A percentile compares a stretch with the other conserved stretches of the same genome.
Evolutionary conservation across 2,888 invertebrate species (phyloP).

Genomic region (Fragum fragum): DNA sequence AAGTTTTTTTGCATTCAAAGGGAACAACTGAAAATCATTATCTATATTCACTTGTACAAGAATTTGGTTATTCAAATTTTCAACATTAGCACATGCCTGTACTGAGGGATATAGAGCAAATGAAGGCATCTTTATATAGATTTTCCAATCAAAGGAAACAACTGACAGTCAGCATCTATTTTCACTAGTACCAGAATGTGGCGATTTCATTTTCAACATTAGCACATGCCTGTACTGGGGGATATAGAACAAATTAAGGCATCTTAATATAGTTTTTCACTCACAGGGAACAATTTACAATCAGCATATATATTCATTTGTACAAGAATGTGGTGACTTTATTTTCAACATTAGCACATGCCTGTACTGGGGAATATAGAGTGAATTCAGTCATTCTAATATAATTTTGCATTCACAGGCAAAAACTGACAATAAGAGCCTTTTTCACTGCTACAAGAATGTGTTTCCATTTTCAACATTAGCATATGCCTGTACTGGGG

Average conservation of each 20-base stretch:
- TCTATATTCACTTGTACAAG: not conserved
- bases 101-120: slow-evolving; percentile 6
- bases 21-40: no score
- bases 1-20: no score
- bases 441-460: not conserved
- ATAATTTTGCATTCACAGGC: no score
- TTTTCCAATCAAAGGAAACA: no score
- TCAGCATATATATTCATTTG: slow-evolving; percentile 28
- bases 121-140: no score
- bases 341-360: slow-evolving; percentile 35
- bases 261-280: no score
- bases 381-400: no score
- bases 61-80: not conserved
- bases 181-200: slow-evolving; percentile 23
- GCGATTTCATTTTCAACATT: slow-evolving; percentile 5
- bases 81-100: slow-evolving; percentile 24
- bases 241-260: not conserved
- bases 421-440: no score
- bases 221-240: slow-evolving; percentile 21
- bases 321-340: slow-evolving; percentile 46
- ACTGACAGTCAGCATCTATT: not conserved
- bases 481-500: slow-evolving; percentile 13
- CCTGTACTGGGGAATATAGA: slow-evolving; percentile 31
- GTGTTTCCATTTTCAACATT: not conserved
- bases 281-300: no score